Conservation (phyloP, 2,113 vertebrate genomes). For the Rhabdomys dilectus region DNA sequence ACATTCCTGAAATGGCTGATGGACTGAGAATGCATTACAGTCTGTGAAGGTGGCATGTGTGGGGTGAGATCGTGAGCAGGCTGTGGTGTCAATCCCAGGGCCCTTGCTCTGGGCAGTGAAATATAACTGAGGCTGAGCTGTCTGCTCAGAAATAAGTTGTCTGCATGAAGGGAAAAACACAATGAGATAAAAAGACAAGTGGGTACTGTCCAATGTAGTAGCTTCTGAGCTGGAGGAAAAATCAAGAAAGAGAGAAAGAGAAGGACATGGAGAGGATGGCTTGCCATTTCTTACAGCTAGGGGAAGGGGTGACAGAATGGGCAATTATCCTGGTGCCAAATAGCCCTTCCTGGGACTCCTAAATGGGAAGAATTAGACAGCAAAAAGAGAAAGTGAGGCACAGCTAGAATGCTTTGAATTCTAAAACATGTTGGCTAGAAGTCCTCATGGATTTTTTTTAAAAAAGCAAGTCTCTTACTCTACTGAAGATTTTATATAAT, state of each 20-base stretch:
- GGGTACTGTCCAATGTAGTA: not conserved
- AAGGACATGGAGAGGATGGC: not conserved
- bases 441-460: not conserved
- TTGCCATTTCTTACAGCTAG: not conserved
- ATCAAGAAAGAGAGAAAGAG: not conserved
- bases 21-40: not conserved
- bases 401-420: constrained; percentile 33
- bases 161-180: not conserved
- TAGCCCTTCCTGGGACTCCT: not conserved
- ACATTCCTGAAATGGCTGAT: not conserved
- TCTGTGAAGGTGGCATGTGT: not conserved
- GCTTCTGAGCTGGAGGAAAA: not conserved
- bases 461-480: not conserved
- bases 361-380: not conserved
- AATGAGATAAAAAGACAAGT: not conserved
- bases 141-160: not conserved
- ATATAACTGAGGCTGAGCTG: not conserved
- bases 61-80: not conserved
- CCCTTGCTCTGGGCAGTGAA: not conserved
- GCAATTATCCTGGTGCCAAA: not conserved
- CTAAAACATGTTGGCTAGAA: constrained; percentile 44
- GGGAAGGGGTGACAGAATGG: not conserved
- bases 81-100: not conserved
- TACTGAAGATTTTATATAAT: constrained; percentile 15
- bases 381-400: not conserved